Evolutionary conservation across 2,797 vertebrate species (phyloP), one percentile per base, ranked within the genome.

Genomic region (Sebastes melanostomus): DNA sequence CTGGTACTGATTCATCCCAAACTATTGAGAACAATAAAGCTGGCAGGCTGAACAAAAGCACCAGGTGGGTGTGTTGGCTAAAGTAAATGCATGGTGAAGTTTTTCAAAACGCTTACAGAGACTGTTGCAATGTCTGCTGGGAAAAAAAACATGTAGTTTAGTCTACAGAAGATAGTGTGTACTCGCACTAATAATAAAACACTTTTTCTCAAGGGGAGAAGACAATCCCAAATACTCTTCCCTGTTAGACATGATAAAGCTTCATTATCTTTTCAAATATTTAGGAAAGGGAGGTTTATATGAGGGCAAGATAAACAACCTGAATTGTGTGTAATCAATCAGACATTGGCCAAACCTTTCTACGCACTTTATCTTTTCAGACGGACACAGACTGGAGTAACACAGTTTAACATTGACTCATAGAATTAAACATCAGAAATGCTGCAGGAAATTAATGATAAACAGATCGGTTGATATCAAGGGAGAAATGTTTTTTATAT

Each of bases 101-200:
- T 78, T 54, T 79, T 86, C 78, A 69, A 67, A 86, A 82, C 4
- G 7, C 71, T 76, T 54, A 42, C 22, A 72, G 30, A 61, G 55
- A 70, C 58, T 59, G 34, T 32, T 74, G 69, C 77, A 60, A 61
- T 36, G 82, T 66, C 67, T 80, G 70, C 66, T 59, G 78, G 79
- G 86, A 12, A 34, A 69, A 84, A 66, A 79, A 77, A 78, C 13
- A 42, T 65, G 6, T 32, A 71, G 94, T 93, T 95, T 92, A 91
- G 93, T 93, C 94, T 93, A 83, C 55, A 27, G 62, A 58, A 77
- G 84, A 92, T 83, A 90, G 66, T 4, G 14, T 78, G 79, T 79
- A 34, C 86, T 84, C 6, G 0, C 24, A 66, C 60, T 75, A 84
- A 73, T 77, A 76, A 79, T 78, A 77, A 79, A 84, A 89, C 82